Evolutionary conservation across 2,888 invertebrate species (phyloP).

Genomic region (Amphipyra tragopoginis): DNA sequence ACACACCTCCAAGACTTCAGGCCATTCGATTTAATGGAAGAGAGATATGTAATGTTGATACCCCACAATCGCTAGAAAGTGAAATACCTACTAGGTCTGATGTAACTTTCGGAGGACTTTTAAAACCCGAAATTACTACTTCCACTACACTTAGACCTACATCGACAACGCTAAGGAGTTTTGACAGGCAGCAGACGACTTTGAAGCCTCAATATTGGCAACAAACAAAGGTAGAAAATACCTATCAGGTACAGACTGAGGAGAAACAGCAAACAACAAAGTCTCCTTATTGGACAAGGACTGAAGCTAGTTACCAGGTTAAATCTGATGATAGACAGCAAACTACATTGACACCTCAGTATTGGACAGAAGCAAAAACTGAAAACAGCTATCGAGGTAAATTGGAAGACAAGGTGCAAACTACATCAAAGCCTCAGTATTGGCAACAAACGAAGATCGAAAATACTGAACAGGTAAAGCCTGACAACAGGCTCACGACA

Average conservation of each 20-base stretch:
- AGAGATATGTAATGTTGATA: slow-evolving; percentile 80
- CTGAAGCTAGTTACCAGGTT: too few species aligned
- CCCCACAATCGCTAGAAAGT: background rate
- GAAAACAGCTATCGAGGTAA: background rate
- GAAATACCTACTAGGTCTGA: background rate
- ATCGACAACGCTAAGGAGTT: slow-evolving; percentile 13
- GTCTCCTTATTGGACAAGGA: background rate
- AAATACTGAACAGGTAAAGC: slow-evolving; percentile 1
- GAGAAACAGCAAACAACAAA: slow-evolving; percentile 17
- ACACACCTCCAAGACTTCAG: slow-evolving; percentile 81
- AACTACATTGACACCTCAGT: background rate
- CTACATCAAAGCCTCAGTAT: slow-evolving; percentile 9
- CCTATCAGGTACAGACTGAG: too few species aligned
- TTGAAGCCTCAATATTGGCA: slow-evolving; percentile 13
- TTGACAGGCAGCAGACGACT: slow-evolving; percentile 7
- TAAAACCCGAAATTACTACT: background rate
- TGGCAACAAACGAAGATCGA: slow-evolving; percentile 12
- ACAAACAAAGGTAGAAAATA: slow-evolving; percentile 5
- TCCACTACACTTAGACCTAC: slow-evolving; percentile 11
- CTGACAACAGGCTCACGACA: slow-evolving; percentile 10
- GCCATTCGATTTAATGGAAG: slow-evolving; percentile 88
- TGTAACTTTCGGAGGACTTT: background rate
- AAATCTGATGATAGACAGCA: too few species aligned
- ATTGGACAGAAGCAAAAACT: slow-evolving; percentile 18
- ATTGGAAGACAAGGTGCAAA: background rate